Base-by-base conservation (phyloP, 2,888 invertebrate species). In the Zootermopsis nevadensis region DNA sequence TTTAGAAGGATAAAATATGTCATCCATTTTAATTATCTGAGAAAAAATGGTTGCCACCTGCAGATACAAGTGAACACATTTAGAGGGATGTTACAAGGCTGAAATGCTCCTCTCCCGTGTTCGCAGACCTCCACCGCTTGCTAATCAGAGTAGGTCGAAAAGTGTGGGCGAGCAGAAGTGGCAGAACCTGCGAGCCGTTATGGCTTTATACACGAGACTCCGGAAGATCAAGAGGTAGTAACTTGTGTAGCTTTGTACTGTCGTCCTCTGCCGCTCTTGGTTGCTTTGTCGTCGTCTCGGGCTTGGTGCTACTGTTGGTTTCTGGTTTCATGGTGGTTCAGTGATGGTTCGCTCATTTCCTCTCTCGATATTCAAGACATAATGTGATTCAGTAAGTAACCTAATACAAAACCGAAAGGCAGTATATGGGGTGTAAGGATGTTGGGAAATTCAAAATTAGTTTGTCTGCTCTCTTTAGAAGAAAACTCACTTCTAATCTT, bases 171-270 rank as follows among this genome's bases (percentile, higher is more conserved):
- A 91, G 89, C 95, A 95, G 91, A 95, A 95, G 90, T 96, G 96
- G 96, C 94, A 94, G 90, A 96, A 95, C 91, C 93, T 96, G 88
- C 93, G 95, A 89, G 96, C 96, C 88, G 96, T 96, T 89, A 95
- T 96, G 95, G 95, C 96, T 89, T 95, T 96, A 92, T 96, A 96
- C 93, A 94, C 95, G 91, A 94, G 96, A 88, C 93, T 96, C 89
- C 93, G 96, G 92, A 95, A 95, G 92, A 96, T 96, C 91, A 96
- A 96, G 94, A 96, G 96, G 96, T 95, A 90, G 83, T 81, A 76
- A 80, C 67, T 79, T 81, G 60, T 81, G 4, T 53, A 33, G 33
- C 33, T 33, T 30, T 69, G n/a, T n/a, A n/a, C 27, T 66, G 33
- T 69, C 33, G 10, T 69, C 31, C 12, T 2, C 67, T 67, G n/a